These are phyloP conservation scores for Cheilosia soror DNA, from an alignment of 2,888 invertebrate species.

Conservation along the genomic window DNA sequence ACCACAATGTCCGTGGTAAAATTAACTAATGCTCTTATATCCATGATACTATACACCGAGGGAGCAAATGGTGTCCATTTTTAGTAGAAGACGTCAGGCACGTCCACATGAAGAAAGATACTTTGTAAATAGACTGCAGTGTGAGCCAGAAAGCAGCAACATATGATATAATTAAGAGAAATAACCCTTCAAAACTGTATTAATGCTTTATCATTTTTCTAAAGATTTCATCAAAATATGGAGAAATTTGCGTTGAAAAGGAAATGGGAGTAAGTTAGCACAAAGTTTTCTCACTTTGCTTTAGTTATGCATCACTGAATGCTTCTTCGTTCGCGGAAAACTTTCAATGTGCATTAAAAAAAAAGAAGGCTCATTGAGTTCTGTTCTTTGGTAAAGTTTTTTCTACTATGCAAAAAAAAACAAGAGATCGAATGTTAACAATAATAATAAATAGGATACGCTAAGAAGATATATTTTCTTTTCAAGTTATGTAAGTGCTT, in stretches of 20 bases:
- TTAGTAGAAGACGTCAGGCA: constrained; percentile 37
- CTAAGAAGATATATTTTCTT: too few relatives aligned
- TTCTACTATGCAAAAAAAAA: constrained; percentile 5
- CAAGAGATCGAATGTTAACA: background rate
- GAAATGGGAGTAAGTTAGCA: constrained; percentile 7
- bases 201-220: constrained; percentile 55
- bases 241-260: constrained; percentile 15
- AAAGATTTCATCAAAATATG: constrained; percentile 40
- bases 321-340: constrained; percentile 31
- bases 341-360: constrained; percentile 17
- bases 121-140: constrained; percentile 48
- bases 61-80: constrained; percentile 29
- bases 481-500: too few relatives aligned
- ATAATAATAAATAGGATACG: background rate
- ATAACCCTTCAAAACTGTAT: constrained; percentile 65
- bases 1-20: constrained; percentile 38
- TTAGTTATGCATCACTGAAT: constrained; percentile 26
- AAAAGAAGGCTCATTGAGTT: background rate
- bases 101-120: constrained; percentile 22
- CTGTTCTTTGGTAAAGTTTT: background rate
- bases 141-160: constrained; percentile 53
- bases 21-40: constrained; percentile 40
- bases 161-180: constrained; percentile 67
- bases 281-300: constrained; percentile 38
- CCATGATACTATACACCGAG: constrained; percentile 30